Conservation (phyloP, 2,797 vertebrate species). For the Cuculus canorus region DNA sequence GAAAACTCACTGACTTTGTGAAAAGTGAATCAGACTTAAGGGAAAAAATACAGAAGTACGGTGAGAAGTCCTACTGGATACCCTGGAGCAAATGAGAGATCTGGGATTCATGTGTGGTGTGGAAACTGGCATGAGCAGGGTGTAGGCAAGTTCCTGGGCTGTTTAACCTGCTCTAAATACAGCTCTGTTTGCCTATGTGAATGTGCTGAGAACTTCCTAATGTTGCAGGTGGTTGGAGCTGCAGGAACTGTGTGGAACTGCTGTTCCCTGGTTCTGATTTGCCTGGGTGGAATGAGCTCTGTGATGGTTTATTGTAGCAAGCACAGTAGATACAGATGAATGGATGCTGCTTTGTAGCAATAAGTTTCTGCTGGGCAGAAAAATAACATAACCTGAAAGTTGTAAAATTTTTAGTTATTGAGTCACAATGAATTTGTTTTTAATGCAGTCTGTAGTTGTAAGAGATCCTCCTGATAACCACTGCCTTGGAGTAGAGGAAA, state of each 20-base stretch:
- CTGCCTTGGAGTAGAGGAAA: background rate
- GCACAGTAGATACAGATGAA: background rate
- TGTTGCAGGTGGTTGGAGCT: background rate
- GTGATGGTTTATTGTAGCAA: background rate
- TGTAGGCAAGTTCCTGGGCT: background rate
- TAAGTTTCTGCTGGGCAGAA: background rate
- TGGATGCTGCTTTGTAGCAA: background rate
- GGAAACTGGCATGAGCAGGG: accelerated
- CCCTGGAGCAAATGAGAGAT: background rate
- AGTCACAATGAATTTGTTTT: background rate
- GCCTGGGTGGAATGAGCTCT: background rate
- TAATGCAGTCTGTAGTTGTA: background rate
- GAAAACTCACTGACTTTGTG: background rate
- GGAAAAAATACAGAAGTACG: accelerated
- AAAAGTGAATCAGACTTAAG: background rate
- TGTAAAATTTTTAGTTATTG: background rate
- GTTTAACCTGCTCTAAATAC: background rate
- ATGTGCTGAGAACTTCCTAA: background rate
- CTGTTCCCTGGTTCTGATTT: background rate
- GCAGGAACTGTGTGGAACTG: background rate
- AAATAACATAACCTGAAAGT: background rate
- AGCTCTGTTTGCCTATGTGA: accelerated
- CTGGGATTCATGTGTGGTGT: accelerated
- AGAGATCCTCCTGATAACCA: background rate
- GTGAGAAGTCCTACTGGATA: accelerated